phyloP scores from a whole-genome alignment of 2,797 vertebrate genomes.

The Bovichtus diacanthus region DNA sequence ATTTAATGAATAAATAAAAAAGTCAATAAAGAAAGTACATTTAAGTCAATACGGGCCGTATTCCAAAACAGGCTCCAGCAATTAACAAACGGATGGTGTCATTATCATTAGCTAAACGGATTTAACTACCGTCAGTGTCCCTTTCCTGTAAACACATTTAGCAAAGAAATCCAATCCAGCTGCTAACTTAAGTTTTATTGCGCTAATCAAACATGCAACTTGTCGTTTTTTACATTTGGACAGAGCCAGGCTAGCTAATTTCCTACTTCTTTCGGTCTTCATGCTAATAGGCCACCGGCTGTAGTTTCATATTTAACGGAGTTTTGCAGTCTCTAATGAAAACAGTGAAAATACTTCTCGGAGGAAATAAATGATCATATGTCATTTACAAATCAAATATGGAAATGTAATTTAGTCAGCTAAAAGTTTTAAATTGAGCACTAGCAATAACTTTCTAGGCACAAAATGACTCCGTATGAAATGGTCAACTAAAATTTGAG shows the following conservation, averaged over 20 bases:
- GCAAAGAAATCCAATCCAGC: slow-evolving; percentile 1
- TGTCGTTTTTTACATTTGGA: background rate
- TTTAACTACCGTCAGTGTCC: slow-evolving; percentile 1
- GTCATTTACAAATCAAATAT: background rate
- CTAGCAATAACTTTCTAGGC: background rate
- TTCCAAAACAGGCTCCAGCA: slow-evolving; percentile 7
- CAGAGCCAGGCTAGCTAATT: background rate
- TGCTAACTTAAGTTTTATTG: background rate
- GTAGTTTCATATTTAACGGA: too few species aligned
- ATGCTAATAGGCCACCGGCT: background rate
- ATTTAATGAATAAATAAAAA: slow-evolving; percentile 46
- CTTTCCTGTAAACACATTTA: slow-evolving; percentile 21
- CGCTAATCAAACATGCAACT: background rate
- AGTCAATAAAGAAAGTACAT: slow-evolving; percentile 42
- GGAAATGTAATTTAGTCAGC: background rate
- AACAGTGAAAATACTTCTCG: background rate
- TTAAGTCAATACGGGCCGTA: slow-evolving; percentile 18
- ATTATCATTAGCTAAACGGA: slow-evolving; percentile 38
- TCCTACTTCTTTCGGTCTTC: background rate
- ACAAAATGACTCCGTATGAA: background rate
- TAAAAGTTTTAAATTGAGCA: background rate
- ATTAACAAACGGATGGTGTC: slow-evolving; percentile 29
- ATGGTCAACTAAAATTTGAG: background rate
- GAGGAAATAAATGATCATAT: background rate
- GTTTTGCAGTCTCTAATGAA: background rate